Percentiles rank a stretch among this genome's conserved stretches.
These are phyloP conservation scores for Augiades crinisus DNA, from an alignment of 2,888 invertebrate genomes.

Conservation along the genomic window DNA sequence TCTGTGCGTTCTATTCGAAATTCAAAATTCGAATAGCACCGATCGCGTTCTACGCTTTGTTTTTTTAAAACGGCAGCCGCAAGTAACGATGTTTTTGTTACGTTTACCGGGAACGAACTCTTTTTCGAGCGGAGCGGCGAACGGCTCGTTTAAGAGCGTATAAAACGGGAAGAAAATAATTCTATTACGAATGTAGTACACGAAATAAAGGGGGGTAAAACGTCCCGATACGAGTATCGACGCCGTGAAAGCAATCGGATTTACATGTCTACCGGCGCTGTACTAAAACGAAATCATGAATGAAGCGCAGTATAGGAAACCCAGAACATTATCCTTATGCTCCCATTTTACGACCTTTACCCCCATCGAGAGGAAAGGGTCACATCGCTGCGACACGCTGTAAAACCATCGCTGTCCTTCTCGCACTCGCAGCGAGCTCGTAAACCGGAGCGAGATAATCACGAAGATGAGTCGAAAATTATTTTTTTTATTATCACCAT, in stretches of 20 bases:
- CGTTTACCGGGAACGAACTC: constrained; percentile 11
- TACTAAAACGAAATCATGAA: constrained; percentile 81
- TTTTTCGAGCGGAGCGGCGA: constrained; percentile 21
- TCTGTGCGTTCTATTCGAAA: constrained; percentile 9
- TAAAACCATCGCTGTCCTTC: constrained; percentile 59
- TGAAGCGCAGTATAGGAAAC: constrained; percentile 79
- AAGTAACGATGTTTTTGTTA: constrained; percentile 20
- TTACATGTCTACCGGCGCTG: constrained; percentile 75
- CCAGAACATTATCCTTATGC: constrained; percentile 82
- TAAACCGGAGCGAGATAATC: constrained; percentile 76
- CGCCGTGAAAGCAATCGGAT: constrained; percentile 74
- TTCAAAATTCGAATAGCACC: constrained; percentile 8
- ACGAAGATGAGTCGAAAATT: constrained; percentile 81
- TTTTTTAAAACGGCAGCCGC: constrained; percentile 12
- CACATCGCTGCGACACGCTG: constrained; percentile 74
- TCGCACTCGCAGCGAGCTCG: constrained; percentile 50
- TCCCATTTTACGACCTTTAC: constrained; percentile 81
- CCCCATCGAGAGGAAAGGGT: constrained; percentile 79
- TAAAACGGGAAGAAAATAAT: constrained; percentile 40
- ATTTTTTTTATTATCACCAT: constrained; percentile 82
- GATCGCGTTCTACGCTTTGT: constrained; percentile 10
- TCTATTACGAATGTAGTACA: constrained; percentile 73
- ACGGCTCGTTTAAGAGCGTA: constrained; percentile 36
- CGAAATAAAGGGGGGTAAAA: constrained; percentile 61
- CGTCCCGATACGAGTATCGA: constrained; percentile 64